A percentile compares a stretch with the other conserved stretches of the same genome.
These are phyloP conservation scores for Mustela nigripes DNA, from an alignment of 2,113 vertebrate species.

Conservation along the genomic window DNA sequence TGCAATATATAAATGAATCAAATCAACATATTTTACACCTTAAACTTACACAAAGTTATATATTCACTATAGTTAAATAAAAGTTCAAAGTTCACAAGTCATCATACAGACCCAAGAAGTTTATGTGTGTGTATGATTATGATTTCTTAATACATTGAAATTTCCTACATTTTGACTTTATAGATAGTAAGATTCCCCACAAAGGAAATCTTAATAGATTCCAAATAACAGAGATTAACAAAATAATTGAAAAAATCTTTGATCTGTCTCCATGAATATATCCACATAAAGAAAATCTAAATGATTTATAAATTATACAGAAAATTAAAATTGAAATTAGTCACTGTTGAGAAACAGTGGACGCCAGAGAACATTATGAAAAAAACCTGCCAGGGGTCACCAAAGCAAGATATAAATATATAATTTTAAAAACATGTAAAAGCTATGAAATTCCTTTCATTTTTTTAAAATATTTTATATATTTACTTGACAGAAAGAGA, in stretches of 20 bases:
- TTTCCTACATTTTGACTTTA: background rate
- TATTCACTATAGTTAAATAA: background rate
- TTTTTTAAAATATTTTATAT: background rate
- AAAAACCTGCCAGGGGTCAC: background rate
- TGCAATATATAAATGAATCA: background rate
- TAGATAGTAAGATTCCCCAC: background rate
- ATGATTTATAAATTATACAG: background rate
- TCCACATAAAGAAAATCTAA: background rate
- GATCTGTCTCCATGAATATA: background rate
- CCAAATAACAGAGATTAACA: background rate
- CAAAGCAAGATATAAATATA: background rate
- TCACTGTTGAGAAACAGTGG: background rate
- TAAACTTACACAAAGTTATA: background rate
- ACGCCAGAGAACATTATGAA: background rate
- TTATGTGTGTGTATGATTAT: background rate
- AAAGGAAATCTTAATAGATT: background rate
- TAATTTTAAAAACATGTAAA: background rate
- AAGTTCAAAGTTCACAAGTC: background rate
- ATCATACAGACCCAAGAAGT: background rate
- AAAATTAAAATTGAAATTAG: background rate
- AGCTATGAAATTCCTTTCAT: background rate
- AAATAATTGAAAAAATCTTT: background rate
- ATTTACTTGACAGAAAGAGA: too few relatives aligned
- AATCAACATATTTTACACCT: background rate
- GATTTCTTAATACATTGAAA: background rate